Percentiles rank a stretch among this genome's conserved stretches.
These are phyloP conservation scores for Alloplasta piceator DNA, from an alignment of 2,888 invertebrate species.

Conservation along the genomic window DNA sequence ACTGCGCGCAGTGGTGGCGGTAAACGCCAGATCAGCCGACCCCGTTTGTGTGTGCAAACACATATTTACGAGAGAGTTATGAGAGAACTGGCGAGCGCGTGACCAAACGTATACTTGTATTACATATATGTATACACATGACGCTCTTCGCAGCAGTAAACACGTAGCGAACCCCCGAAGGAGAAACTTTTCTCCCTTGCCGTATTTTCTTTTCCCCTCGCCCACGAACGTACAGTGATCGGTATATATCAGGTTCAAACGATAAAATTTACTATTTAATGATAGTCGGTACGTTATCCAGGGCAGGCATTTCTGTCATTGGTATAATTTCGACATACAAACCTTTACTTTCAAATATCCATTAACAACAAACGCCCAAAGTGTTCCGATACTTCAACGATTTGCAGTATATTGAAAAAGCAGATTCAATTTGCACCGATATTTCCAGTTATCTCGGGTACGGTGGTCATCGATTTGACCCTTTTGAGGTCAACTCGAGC, in stretches of 20 bases:
- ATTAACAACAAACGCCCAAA: neutral
- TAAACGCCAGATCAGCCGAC: conserved; percentile 57
- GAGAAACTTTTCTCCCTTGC: conserved; percentile 24
- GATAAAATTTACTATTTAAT: conserved; percentile 19
- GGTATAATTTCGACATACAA: neutral
- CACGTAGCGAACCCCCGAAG: conserved; percentile 14
- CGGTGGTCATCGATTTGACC: conserved; percentile 2
- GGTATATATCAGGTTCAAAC: neutral
- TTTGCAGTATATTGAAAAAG: conserved; percentile 12
- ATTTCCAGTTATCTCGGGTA: conserved; percentile 22
- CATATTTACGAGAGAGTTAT: conserved; percentile 38
- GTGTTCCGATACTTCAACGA: neutral
- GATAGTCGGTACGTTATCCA: conserved; percentile 5
- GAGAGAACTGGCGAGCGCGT: conserved; percentile 1
- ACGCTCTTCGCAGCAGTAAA: conserved; percentile 6
- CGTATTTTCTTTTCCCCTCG: conserved; percentile 6
- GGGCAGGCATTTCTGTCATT: neutral
- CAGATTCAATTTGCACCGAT: neutral
- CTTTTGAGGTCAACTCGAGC: conserved; percentile 2
- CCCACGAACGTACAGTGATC: neutral
- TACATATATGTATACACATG: neutral
- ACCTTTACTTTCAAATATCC: neutral
- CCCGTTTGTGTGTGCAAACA: conserved; percentile 20
- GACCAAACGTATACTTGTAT: conserved; percentile 18
- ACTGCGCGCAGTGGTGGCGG: conserved; percentile 32